A percentile compares a stretch with the other conserved stretches of the same genome.
phyloP scores from a whole-genome alignment of 1,140 invertebrate genomes.

The Chelonus insularis region DNA sequence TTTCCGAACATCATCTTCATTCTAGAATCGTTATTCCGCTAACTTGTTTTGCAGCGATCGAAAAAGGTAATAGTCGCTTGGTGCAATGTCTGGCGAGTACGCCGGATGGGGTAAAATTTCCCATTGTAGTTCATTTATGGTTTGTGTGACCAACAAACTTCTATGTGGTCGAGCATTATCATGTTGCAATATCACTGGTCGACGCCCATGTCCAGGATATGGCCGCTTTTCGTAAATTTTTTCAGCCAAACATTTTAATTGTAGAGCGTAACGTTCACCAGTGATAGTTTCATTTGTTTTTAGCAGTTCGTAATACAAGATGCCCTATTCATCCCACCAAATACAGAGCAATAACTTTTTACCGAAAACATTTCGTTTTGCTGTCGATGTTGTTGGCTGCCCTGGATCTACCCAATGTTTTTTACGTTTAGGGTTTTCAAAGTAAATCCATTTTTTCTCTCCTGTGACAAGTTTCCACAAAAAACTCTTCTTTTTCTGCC shows the following conservation, averaged over 20 bases:
- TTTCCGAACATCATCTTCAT: conserved; percentile 34
- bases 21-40: too few relatives aligned
- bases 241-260: too few relatives aligned
- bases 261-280: not conserved
- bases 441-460: conserved; percentile 14
- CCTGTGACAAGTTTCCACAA: not conserved
- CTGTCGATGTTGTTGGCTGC: conserved; percentile 31
- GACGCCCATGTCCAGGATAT: too few relatives aligned
- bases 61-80: conserved; percentile 49
- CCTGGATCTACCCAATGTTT: conserved; percentile 35
- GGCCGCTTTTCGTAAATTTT: too few relatives aligned
- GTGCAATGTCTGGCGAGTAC: conserved; percentile 51
- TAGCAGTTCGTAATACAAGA: conserved; percentile 43
- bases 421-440: conserved; percentile 17
- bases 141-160: not conserved
- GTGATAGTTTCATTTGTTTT: conserved; percentile 24
- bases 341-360: conserved; percentile 37
- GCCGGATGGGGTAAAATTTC: conserved; percentile 52
- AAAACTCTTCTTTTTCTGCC: conserved; percentile 20
- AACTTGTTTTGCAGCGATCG: too few relatives aligned
- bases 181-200: too few relatives aligned
- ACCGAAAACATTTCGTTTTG: conserved; percentile 24
- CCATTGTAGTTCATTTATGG: conserved; percentile 21
- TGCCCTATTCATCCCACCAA: conserved; percentile 40
- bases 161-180: too few relatives aligned